A percentile compares a stretch with the other conserved stretches of the same genome.
Conservation (phyloP, 1,140 invertebrate species). For the Achroia grisella region DNA sequence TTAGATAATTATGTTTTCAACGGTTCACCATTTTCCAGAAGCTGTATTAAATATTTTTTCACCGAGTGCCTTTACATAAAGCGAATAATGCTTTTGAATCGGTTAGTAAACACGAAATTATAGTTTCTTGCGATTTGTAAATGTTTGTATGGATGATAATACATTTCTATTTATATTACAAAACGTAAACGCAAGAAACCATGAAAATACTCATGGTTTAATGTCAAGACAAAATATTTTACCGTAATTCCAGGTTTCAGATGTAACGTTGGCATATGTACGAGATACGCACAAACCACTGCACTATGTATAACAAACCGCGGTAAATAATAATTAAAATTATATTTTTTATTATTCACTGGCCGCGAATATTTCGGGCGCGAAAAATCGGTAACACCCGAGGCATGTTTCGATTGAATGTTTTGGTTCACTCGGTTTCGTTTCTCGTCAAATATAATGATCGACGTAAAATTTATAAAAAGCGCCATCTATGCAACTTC, state of each 20-base stretch:
- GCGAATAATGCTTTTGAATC: no score
- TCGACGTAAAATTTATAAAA: constrained; percentile 21
- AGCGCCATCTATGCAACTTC: constrained; percentile 18
- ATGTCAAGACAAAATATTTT: constrained; percentile 22
- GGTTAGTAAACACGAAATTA: no score
- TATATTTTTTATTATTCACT: constrained; percentile 22
- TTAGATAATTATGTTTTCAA: no score
- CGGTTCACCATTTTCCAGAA: no score
- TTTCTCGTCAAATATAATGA: constrained; percentile 34
- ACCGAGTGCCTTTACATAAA: no score
- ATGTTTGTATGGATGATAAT: not conserved
- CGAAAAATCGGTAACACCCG: constrained; percentile 49
- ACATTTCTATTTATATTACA: constrained; percentile 37
- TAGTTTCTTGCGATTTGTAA: not conserved
- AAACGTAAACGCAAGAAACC: no score
- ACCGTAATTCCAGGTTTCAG: constrained; percentile 70
- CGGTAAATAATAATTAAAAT: constrained; percentile 28
- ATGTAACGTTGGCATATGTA: constrained; percentile 65
- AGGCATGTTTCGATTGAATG: constrained; percentile 58
- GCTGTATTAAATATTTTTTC: no score
- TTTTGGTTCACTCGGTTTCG: constrained; percentile 38
- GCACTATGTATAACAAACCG: constrained; percentile 45
- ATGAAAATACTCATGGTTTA: constrained; percentile 32
- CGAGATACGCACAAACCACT: constrained; percentile 12
- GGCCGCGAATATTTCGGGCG: constrained; percentile 45